These are phyloP conservation scores for Ctenosaura bakeri DNA, from an alignment of 2,797 vertebrate species.

Conservation along the genomic window DNA sequence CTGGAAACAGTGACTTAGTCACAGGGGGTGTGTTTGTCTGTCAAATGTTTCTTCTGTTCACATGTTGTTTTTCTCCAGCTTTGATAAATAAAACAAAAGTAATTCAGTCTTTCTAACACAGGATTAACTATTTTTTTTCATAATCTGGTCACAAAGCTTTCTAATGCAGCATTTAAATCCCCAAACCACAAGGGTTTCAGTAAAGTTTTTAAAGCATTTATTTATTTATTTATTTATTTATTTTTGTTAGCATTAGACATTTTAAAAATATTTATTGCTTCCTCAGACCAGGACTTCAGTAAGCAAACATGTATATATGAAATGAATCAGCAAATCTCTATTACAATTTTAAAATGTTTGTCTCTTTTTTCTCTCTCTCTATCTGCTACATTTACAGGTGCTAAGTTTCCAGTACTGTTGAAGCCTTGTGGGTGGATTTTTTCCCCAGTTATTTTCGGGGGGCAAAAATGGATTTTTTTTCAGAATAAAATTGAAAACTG, in stretches of 20 bases:
- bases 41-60: background rate
- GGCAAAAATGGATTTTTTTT: no score
- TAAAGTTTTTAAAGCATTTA: background rate
- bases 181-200: background rate
- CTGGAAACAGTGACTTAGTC: slow-evolving; percentile 13
- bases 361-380: background rate
- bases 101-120: background rate
- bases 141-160: background rate
- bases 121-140: background rate
- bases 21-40: background rate
- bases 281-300: background rate
- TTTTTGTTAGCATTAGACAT: background rate
- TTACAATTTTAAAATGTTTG: background rate
- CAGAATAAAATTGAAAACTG: no score
- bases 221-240: no score
- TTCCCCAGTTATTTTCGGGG: background rate
- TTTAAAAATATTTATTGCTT: background rate
- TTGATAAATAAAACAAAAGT: background rate
- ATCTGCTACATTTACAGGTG: background rate
- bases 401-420: no score
- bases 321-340: background rate
- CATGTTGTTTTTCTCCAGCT: background rate
- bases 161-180: background rate
- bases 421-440: no score
- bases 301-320: background rate